Base-by-base conservation (phyloP, 2,888 invertebrate genomes). In the Sinotaia quadrata region DNA sequence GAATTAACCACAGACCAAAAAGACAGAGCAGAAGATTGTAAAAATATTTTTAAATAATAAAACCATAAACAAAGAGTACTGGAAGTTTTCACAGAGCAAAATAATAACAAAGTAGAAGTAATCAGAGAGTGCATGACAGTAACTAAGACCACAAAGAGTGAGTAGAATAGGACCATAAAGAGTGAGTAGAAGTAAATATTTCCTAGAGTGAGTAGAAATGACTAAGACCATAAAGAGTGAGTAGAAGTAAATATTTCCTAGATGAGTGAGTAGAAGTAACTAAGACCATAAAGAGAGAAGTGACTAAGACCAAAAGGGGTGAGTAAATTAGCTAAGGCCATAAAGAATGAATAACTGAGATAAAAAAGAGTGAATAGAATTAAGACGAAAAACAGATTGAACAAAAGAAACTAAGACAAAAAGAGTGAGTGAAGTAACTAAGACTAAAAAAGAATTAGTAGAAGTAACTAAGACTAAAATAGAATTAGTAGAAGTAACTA, bases 51-150 rank as follows among this genome's bases (percentile, higher is more conserved):
- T n/a, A n/a, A n/a, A n/a, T n/a, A n/a, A n/a, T n/a, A n/a, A n/a
- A n/a, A n/a, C n/a, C n/a, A n/a, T n/a, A n/a, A n/a, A n/a, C n/a
- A n/a, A n/a, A n/a, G n/a, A n/a, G n/a, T n/a, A n/a, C n/a, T n/a
- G n/a, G n/a, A n/a, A n/a, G n/a, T n/a, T n/a, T n/a, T n/a, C n/a
- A n/a, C n/a, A n/a, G n/a, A n/a, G n/a, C n/a, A n/a, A n/a, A n/a
- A n/a, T n/a, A n/a, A n/a, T n/a, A n/a, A n/a, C n/a, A n/a, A n/a
- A n/a, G n/a, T n/a, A n/a, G n/a, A n/a, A n/a, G n/a, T n/a, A n/a
- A n/a, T n/a, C n/a, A n/a, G n/a, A 52, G 52, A 52, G 52, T 29
- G 52, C 27, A 12, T 29, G 52, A 52, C 12, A 52, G 52, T 29
- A 31, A 52, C 27, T 8, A 24, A 49, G 49, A 49, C 21, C n/a